phyloP scores from a whole-genome alignment of 2,797 vertebrate genomes.

The Pterois miles region DNA sequence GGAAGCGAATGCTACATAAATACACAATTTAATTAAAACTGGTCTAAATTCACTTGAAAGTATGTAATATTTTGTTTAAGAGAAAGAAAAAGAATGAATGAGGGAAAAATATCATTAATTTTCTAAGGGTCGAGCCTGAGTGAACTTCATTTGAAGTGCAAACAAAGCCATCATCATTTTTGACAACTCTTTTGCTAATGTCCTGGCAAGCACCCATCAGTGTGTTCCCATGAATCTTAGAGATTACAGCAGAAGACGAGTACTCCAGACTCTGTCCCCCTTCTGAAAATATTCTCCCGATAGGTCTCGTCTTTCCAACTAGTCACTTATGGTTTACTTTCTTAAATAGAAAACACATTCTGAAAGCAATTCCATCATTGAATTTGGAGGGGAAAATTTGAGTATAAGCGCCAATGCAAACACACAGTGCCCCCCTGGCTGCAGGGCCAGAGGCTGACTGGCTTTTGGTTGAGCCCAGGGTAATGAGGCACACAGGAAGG shows the following conservation, averaged over 20 bases:
- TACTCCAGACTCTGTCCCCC: not conserved
- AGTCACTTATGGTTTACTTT: slow-evolving; percentile 45
- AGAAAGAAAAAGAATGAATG: slow-evolving; percentile 5
- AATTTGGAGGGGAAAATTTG: slow-evolving; percentile 65
- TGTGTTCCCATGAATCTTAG: slow-evolving; percentile 19
- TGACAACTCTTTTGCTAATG: not conserved
- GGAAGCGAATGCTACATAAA: slow-evolving; percentile 13
- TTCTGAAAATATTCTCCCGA: slow-evolving; percentile 32
- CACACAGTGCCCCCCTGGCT: slow-evolving; percentile 65
- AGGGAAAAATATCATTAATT: not conserved
- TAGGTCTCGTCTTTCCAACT: slow-evolving; percentile 41
- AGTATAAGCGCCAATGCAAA: slow-evolving; percentile 71
- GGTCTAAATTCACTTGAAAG: not conserved
- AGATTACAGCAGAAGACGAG: slow-evolving; percentile 16
- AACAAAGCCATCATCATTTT: not conserved
- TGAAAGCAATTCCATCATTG: slow-evolving; percentile 59
- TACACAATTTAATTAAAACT: not conserved
- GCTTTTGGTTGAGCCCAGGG: slow-evolving; percentile 62
- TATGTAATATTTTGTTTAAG: slow-evolving; percentile 10
- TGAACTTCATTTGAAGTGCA: not conserved
- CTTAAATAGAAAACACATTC: slow-evolving; percentile 64
- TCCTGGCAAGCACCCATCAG: not conserved
- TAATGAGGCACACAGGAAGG: slow-evolving; percentile 77
- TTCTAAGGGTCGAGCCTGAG: not conserved
- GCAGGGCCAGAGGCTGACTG: slow-evolving; percentile 59